These are phyloP conservation scores for Aulostomus chinensis DNA, from an alignment of 2,797 vertebrate species.

Conservation along the genomic window DNA sequence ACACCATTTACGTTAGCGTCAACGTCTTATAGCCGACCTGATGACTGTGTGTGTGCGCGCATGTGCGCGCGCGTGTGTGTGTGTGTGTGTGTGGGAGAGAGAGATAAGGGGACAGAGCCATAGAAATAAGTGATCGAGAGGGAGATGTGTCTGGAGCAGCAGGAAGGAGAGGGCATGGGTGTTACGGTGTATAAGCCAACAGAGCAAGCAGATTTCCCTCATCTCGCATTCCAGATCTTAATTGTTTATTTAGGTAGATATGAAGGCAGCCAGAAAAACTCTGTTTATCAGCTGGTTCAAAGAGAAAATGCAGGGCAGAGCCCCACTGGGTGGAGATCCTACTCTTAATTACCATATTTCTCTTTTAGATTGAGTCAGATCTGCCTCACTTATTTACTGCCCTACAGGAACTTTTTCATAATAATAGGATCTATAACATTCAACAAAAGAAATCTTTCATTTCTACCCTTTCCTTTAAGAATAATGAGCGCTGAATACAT, in stretches of 20 bases:
- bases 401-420: conserved; percentile 20
- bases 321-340: conserved; percentile 47
- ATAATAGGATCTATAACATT: neutral
- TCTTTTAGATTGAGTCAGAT: conserved; percentile 32
- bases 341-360: conserved; percentile 44
- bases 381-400: conserved; percentile 10
- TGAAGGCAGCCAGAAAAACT: conserved; percentile 27
- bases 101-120: neutral
- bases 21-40: neutral
- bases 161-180: conserved; percentile 1
- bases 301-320: conserved; percentile 36
- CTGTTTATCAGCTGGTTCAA: conserved; percentile 48
- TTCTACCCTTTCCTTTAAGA: conserved; percentile 2
- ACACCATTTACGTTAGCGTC: too few relatives aligned
- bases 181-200: neutral
- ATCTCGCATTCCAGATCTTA: conserved; percentile 49
- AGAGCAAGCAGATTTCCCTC: conserved; percentile 5
- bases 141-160: neutral
- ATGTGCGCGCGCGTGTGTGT: neutral
- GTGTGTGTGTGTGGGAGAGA: neutral
- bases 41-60: neutral
- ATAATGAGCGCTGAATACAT: conserved; percentile 25
- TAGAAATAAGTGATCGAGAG: neutral
- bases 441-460: conserved; percentile 4
- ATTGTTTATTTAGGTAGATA: conserved; percentile 55